Conservation (phyloP, 2,797 vertebrate species). For the Poeciliopsis turneri region DNA sequence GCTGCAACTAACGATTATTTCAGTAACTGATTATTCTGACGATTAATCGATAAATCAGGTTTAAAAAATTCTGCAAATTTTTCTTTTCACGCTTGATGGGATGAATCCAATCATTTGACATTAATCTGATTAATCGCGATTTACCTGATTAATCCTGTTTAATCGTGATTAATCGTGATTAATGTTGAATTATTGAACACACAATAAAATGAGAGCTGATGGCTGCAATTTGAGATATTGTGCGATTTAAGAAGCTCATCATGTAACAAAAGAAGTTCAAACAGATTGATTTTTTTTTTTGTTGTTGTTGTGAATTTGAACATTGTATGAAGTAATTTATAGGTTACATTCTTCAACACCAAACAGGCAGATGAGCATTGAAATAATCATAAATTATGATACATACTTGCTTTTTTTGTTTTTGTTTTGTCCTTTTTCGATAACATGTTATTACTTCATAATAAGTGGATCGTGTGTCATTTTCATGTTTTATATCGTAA, state of each 20-base stretch:
- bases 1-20: too few relatives aligned
- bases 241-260: not conserved
- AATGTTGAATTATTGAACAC: not conserved
- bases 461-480: not conserved
- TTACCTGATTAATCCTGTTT: too few relatives aligned
- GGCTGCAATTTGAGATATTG: not conserved
- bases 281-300: not conserved
- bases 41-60: too few relatives aligned
- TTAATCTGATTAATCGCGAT: too few relatives aligned
- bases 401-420: not conserved
- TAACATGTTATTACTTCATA: not conserved
- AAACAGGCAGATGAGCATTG: not conserved
- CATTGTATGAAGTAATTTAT: not conserved
- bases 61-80: too few relatives aligned
- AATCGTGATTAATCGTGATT: too few relatives aligned
- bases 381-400: not conserved
- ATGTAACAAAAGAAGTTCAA: not conserved
- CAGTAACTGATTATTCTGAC: too few relatives aligned
- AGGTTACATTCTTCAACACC: not conserved
- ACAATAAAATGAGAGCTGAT: not conserved
- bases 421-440: not conserved
- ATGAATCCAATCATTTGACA: too few relatives aligned
- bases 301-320: not conserved
- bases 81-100: too few relatives aligned
- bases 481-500: not conserved